Evolutionary conservation across 2,797 vertebrate species (phyloP).

Genomic region (Ptychobarbus kaznakovi): DNA sequence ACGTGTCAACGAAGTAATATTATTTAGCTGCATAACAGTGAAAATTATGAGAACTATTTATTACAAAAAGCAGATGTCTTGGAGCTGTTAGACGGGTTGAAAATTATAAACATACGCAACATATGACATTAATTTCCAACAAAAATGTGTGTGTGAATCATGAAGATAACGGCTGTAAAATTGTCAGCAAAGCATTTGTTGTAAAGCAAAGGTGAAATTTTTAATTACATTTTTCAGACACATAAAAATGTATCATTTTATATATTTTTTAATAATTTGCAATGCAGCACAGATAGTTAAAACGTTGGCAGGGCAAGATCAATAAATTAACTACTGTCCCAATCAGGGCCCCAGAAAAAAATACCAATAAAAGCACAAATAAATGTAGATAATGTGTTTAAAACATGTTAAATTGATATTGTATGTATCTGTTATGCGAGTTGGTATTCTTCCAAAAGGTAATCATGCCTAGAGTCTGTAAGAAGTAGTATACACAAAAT

Average conservation of each 20-base stretch:
- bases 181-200: not conserved
- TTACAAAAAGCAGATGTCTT: conserved; percentile 5
- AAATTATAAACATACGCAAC: not conserved
- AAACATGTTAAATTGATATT: not conserved
- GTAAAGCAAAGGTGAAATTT: not conserved
- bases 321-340: not conserved
- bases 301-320: not conserved
- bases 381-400: not conserved
- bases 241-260: not conserved
- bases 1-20: not conserved
- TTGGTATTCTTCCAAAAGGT: no score
- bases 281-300: not conserved
- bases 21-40: not conserved
- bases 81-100: not conserved
- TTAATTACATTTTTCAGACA: not conserved
- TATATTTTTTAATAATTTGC: not conserved
- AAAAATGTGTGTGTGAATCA: not conserved
- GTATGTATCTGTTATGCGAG: not conserved
- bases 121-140: not conserved
- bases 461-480: no score
- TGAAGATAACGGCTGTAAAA: not conserved
- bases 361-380: not conserved
- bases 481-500: not conserved
- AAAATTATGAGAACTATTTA: not conserved
- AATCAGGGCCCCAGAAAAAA: not conserved